Base-by-base conservation (phyloP, 2,113 vertebrate species). In the Caloenas nicobarica region DNA sequence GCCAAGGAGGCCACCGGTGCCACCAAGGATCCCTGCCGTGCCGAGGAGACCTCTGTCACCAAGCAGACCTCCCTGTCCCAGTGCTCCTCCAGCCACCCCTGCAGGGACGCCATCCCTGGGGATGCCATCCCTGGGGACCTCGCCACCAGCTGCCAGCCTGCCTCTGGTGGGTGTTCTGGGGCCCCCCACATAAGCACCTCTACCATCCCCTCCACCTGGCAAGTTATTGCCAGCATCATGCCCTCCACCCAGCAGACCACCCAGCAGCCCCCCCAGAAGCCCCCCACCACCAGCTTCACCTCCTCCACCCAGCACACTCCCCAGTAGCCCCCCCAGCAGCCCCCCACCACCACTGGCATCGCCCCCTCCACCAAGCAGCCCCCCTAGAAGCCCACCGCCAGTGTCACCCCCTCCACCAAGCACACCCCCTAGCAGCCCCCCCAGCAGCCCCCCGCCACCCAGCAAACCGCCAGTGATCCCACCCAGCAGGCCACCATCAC, bases 51-150 rank as follows among this genome's bases (percentile, higher is more conserved):
- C 97, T 8, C 95, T 85, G 0, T 80, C 62, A 36, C 94, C 74
- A 1, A 98, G 94, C 82, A 98, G 51, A 50, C 94, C 92, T 7
- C 96, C 94, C 5, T 82, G 93, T 21, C 91, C 97, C 71, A 97
- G 81, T 0, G 10, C 48, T 83, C 92, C 82, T 50, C 94, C 96
- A 5, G 95, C 95, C 44, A 46, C 44, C 18, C 44, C 44, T 46
- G 44, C 9, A 9, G 44, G 44, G 44, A 46, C 18, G 77, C 69
- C 76, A 6, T 48, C 64, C 1, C 22, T 16, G 0, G 96, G 89
- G 2, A 91, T 82, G 46, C 71, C 85, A 40, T 89, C 94, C 38
- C 93, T 78, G 3, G 94, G 95, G 58, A 92, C 81, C 3, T 89
- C 48, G 6, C 95, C 87, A 2, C 81, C 94, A 61, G 91, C 72